Conservation (phyloP, 2,797 vertebrate species). For the Oreochromis mossambicus region DNA sequence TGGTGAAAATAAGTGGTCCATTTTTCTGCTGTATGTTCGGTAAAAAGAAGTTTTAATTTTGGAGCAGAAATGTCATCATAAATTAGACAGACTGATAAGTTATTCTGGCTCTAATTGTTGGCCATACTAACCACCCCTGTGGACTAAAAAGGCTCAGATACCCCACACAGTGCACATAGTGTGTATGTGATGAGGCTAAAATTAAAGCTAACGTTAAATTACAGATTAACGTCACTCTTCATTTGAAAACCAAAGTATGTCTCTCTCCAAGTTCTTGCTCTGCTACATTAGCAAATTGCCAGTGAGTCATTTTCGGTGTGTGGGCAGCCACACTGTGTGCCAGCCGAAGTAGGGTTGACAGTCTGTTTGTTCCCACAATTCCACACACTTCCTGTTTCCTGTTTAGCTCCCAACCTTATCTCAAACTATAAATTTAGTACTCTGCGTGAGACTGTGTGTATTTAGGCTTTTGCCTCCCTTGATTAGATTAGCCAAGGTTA, state of each 20-base stretch:
- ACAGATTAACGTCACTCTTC: neutral
- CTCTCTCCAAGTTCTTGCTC: neutral
- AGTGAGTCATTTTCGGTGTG: neutral
- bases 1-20: neutral
- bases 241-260: neutral
- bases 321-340: neutral
- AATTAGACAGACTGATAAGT: neutral
- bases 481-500: conserved; percentile 36
- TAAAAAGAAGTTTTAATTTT: neutral
- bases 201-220: neutral
- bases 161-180: neutral
- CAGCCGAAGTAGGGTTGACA: neutral
- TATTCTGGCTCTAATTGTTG: neutral
- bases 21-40: neutral
- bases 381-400: conserved; percentile 60
- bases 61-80: neutral
- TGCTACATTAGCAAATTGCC: neutral
- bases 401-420: conserved; percentile 46
- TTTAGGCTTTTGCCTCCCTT: neutral
- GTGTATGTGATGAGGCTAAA: neutral
- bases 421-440: conserved; percentile 23
- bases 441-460: neutral
- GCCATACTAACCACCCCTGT: neutral
- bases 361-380: conserved; percentile 30
- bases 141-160: neutral